Percentiles rank a stretch among this genome's conserved stretches.
phyloP scores from a whole-genome alignment of 2,797 vertebrate species.

The Danio aesculapii region DNA sequence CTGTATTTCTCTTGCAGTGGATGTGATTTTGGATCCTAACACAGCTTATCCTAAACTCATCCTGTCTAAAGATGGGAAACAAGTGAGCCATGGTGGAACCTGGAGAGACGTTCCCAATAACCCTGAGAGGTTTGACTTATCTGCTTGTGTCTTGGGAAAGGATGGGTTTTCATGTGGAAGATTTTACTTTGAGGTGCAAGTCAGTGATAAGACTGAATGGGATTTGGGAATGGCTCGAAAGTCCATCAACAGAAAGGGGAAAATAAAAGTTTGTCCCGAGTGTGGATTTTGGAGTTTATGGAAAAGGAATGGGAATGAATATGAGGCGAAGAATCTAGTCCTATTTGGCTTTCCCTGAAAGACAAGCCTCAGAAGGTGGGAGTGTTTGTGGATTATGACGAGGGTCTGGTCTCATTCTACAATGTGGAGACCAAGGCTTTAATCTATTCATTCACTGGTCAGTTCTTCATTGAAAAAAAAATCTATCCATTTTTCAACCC shows the following conservation, averaged over 20 bases:
- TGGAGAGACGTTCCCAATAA: slow-evolving; percentile 46
- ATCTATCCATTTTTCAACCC: slow-evolving; percentile 36
- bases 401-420: slow-evolving; percentile 43
- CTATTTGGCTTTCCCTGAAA: slow-evolving; percentile 24
- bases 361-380: slow-evolving; percentile 40
- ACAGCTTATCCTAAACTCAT: slow-evolving; percentile 40
- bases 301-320: slow-evolving; percentile 58
- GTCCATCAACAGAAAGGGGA: slow-evolving; percentile 55
- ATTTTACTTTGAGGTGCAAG: slow-evolving; percentile 51
- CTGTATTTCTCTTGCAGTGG: slow-evolving; percentile 26
- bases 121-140: slow-evolving; percentile 44
- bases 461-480: slow-evolving; percentile 42
- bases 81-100: slow-evolving; percentile 19
- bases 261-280: slow-evolving; percentile 46
- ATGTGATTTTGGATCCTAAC: slow-evolving; percentile 30
- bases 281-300: slow-evolving; percentile 63
- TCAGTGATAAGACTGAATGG: slow-evolving; percentile 64
- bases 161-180: slow-evolving; percentile 43
- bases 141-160: slow-evolving; percentile 42
- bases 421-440: slow-evolving; percentile 8
- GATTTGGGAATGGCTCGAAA: slow-evolving; percentile 63
- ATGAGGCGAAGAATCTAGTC: slow-evolving; percentile 55
- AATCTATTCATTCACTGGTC: slow-evolving; percentile 31
- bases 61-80: slow-evolving; percentile 35
- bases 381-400: slow-evolving; percentile 50